Percentiles rank a stretch among this genome's conserved stretches.
Evolutionary conservation across 2,113 vertebrate species (phyloP).

Genomic region (Nyctibius bracteatus): DNA sequence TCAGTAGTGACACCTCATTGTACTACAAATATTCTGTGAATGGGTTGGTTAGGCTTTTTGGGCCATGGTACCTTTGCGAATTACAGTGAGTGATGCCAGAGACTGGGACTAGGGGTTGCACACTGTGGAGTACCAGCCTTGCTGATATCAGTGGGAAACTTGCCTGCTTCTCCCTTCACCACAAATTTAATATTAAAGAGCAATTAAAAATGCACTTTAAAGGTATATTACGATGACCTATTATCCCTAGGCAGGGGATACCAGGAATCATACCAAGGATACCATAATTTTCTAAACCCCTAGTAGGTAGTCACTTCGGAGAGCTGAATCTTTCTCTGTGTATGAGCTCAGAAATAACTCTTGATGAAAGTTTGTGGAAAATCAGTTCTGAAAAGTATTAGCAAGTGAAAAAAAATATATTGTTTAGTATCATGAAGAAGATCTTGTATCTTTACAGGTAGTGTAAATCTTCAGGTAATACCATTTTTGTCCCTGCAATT

Average conservation of each 20-base stretch:
- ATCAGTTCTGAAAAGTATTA: not conserved
- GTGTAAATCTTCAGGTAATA: not conserved
- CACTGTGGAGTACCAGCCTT: not conserved
- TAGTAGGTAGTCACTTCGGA: not conserved
- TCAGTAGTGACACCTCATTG: not conserved
- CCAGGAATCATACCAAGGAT: not conserved
- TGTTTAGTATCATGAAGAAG: not conserved
- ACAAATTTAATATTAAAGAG: not conserved
- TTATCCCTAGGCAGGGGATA: not conserved
- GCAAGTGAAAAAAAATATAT: not conserved
- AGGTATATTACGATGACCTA: rapidly evolving
- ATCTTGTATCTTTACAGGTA: not conserved
- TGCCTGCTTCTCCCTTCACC: not conserved
- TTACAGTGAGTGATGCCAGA: not conserved
- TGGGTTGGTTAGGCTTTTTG: not conserved
- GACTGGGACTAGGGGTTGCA: not conserved
- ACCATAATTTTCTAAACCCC: not conserved
- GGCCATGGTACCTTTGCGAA: not conserved
- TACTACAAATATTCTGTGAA: not conserved
- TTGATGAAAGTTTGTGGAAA: not conserved
- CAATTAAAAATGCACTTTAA: not conserved
- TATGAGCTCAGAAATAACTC: not conserved
- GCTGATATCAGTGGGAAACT: not conserved
- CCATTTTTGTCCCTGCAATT: not conserved
- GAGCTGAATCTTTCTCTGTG: not conserved